phyloP scores from a whole-genome alignment of 2,797 vertebrate species.

The Leucoraja ocellata region DNA sequence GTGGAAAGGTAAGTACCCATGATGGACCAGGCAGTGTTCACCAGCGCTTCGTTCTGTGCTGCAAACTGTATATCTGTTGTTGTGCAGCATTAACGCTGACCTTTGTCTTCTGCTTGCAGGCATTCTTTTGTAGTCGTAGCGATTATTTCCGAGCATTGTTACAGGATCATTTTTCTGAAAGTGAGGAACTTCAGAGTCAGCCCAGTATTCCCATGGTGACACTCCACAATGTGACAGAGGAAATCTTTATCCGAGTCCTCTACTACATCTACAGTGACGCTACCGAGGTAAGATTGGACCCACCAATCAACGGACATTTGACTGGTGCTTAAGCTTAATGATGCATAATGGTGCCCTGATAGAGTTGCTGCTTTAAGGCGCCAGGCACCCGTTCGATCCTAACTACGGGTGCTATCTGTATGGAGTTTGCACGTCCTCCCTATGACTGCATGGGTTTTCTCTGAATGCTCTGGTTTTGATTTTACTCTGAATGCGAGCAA shows the following conservation, averaged over 20 bases:
- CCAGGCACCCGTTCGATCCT: no score
- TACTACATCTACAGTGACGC: conserved; percentile 90
- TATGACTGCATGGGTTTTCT: no score
- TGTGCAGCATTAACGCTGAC: neutral
- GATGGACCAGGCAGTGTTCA: no score
- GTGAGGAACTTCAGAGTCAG: conserved; percentile 69
- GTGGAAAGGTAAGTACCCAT: no score
- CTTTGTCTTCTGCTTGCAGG: conserved; percentile 56
- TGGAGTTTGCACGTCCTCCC: no score
- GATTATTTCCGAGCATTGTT: conserved; percentile 93
- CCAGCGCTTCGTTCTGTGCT: neutral
- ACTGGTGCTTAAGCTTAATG: neutral
- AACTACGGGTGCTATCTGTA: no score
- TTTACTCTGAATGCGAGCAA: no score
- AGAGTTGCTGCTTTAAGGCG: no score
- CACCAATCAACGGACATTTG: neutral
- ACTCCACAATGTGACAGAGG: conserved; percentile 76
- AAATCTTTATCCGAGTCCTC: conserved; percentile 79
- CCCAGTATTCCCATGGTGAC: conserved; percentile 80
- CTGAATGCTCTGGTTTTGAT: no score
- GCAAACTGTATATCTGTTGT: neutral
- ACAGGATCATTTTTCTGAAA: conserved; percentile 89
- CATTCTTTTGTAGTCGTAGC: conserved; percentile 90
- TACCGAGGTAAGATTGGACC: conserved; percentile 69
- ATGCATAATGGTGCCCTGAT: no score